These are phyloP conservation scores for Terrapene triunguis DNA, from an alignment of 2,113 vertebrate species.

Conservation along the genomic window DNA sequence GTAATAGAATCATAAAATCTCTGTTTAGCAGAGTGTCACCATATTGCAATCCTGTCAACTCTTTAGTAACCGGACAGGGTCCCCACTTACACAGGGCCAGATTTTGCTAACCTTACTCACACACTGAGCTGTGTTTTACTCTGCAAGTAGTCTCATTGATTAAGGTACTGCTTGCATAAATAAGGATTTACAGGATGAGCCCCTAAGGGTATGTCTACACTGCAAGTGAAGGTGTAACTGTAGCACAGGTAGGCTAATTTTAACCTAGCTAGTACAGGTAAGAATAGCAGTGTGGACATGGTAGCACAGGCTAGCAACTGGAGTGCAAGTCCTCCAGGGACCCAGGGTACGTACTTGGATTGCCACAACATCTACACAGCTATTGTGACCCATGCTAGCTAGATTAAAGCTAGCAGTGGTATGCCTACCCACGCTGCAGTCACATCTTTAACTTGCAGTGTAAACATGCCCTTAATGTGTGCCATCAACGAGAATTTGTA, in stretches of 20 bases:
- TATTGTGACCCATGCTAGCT: not conserved
- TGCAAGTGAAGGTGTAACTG: not conserved
- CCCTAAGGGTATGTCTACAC: not conserved
- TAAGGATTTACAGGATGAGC: not conserved
- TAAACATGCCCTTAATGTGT: not conserved
- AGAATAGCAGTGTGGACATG: not conserved
- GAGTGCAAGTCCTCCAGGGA: not conserved
- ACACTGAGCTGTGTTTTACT: not conserved
- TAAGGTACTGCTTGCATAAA: not conserved
- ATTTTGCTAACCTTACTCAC: not conserved
- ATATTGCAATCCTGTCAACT: not conserved
- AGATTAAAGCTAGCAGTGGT: not conserved
- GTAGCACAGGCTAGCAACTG: not conserved
- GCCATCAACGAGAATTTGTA: not conserved
- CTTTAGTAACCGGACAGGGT: not conserved
- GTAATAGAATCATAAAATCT: not conserved
- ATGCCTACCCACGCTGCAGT: not conserved
- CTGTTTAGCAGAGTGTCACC: not conserved
- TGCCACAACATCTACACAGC: not conserved
- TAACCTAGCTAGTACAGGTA: not conserved
- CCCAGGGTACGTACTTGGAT: not conserved
- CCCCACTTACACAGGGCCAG: not conserved
- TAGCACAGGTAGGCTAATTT: not conserved
- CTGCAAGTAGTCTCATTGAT: not conserved
- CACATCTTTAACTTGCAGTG: not conserved